Evolutionary conservation across 2,888 invertebrate species (phyloP).

Genomic region (Leptinotarsa tumamoca): DNA sequence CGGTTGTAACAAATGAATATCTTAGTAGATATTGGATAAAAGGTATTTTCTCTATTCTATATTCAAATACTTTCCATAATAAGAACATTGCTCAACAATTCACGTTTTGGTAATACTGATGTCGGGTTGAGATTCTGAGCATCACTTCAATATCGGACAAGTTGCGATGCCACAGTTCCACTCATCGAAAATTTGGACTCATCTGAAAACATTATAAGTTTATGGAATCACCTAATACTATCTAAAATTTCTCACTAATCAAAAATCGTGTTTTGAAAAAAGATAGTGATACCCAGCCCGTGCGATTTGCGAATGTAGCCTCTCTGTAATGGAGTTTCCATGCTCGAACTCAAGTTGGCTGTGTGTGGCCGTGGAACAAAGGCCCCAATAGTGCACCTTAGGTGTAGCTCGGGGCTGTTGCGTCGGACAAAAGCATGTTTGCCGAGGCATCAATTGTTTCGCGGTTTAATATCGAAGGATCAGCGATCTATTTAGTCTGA

Average conservation of each 20-base stretch:
- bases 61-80: too few relatives aligned
- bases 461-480: conserved; percentile 58
- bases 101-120: too few relatives aligned
- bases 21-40: too few relatives aligned
- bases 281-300: conserved; percentile 46
- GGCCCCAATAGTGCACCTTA: conserved; percentile 63
- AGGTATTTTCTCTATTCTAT: too few relatives aligned
- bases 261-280: background rate
- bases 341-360: conserved; percentile 66
- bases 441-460: conserved; percentile 55
- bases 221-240: background rate
- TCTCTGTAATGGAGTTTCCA: conserved; percentile 67
- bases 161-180: too few relatives aligned
- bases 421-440: conserved; percentile 57
- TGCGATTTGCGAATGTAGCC: conserved; percentile 66
- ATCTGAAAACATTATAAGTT: background rate
- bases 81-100: too few relatives aligned
- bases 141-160: too few relatives aligned
- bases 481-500: conserved; percentile 32
- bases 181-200: background rate
- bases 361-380: conserved; percentile 62
- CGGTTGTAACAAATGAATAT: too few relatives aligned
- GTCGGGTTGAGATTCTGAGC: too few relatives aligned
- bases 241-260: background rate
- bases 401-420: conserved; percentile 59